These are phyloP conservation scores for Ambastaia sidthimunki DNA, from an alignment of 2,797 vertebrate genomes.

Conservation along the genomic window DNA sequence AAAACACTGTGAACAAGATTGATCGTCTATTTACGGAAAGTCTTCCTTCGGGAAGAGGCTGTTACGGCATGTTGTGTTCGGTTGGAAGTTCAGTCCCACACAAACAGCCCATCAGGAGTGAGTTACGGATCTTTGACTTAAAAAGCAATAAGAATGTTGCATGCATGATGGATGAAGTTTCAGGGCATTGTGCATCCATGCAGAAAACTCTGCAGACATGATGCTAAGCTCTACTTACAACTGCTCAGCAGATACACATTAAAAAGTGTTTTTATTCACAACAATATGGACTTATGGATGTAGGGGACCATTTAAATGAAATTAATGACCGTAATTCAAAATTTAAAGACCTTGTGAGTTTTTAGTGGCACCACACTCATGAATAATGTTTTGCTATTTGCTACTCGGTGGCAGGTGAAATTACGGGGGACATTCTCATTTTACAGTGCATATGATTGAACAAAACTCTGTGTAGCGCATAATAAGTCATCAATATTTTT, in stretches of 20 bases:
- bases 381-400: neutral
- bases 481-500: neutral
- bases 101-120: neutral
- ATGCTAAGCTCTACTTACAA: neutral
- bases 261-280: neutral
- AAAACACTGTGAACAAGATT: conserved; percentile 26
- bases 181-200: neutral
- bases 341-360: neutral
- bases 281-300: neutral
- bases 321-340: neutral
- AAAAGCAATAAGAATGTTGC: neutral
- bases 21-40: conserved; percentile 30
- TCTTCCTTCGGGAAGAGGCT: conserved; percentile 14
- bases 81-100: neutral
- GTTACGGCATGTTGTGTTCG: neutral
- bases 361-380: neutral
- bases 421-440: neutral
- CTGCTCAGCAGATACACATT: neutral
- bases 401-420: neutral
- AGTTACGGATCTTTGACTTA: conserved; percentile 14
- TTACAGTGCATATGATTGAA: neutral
- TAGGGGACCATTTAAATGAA: neutral
- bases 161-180: conserved; percentile 6
- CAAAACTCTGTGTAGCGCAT: neutral
- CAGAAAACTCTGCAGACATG: neutral